Evolutionary conservation across 2,888 invertebrate genomes (phyloP).

Genomic region (Griposia aprilina): DNA sequence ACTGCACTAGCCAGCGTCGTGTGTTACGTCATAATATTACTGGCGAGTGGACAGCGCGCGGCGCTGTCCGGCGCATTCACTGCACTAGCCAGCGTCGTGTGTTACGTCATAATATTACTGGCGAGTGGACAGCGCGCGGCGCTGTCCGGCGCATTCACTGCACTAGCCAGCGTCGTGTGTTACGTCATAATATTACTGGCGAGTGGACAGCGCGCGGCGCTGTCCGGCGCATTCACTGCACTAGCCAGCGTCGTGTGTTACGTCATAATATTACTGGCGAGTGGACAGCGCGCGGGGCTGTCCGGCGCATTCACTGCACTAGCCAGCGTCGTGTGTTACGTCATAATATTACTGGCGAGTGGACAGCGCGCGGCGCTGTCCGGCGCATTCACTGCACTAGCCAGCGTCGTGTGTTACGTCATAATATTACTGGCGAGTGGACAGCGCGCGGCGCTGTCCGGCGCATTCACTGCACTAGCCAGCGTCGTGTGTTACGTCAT

Average conservation of each 20-base stretch:
- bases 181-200: background rate
- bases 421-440: background rate
- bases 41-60: background rate
- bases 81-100: background rate
- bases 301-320: background rate
- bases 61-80: no score
- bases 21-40: background rate
- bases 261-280: background rate
- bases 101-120: background rate
- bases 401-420: background rate
- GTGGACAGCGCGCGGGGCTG: background rate
- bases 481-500: background rate
- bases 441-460: background rate
- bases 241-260: background rate
- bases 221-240: no score
- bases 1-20: background rate
- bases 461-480: background rate
- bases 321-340: background rate
- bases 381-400: background rate
- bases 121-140: background rate
- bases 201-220: background rate
- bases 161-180: background rate
- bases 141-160: no score
- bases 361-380: background rate
- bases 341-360: background rate